Conservation (phyloP, 1,140 invertebrate species). For the Drosophila fuyamai region DNA sequence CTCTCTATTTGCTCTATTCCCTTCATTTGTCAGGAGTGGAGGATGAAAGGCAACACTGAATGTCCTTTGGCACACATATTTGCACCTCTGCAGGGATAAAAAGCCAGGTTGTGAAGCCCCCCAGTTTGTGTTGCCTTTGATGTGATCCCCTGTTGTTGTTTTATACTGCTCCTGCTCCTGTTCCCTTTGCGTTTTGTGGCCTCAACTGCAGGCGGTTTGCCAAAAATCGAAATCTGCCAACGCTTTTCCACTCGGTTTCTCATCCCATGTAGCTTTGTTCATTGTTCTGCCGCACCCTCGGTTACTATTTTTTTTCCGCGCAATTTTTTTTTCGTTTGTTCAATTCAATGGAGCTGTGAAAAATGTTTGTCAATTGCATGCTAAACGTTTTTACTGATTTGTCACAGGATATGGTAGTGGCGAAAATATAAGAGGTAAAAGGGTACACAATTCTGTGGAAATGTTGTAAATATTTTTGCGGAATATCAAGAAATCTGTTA, state of each 20-base stretch:
- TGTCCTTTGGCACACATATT: conserved; percentile 52
- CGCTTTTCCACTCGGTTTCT: conserved; percentile 25
- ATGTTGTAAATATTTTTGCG: conserved; percentile 37
- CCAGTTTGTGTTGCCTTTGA: conserved; percentile 58
- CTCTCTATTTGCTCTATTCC: conserved; percentile 20
- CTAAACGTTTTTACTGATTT: conserved; percentile 50
- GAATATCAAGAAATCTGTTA: conserved; percentile 13
- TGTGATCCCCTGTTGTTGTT: conserved; percentile 62
- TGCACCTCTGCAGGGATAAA: conserved; percentile 46
- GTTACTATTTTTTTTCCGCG: conserved; percentile 10
- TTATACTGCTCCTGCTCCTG: conserved; percentile 6
- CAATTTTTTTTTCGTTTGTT: conserved; percentile 6
- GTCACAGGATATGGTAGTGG: conserved; percentile 20
- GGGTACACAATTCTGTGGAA: not conserved
- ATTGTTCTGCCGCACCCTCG: conserved; percentile 40
- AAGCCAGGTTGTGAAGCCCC: conserved; percentile 7
- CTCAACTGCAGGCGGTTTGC: conserved; percentile 50
- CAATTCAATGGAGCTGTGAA: conserved; percentile 43
- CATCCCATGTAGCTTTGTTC: conserved; percentile 39
- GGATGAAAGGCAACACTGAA: conserved; percentile 8
- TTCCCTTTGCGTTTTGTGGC: conserved; percentile 40
- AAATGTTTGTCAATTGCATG: conserved; percentile 50
- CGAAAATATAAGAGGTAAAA: not conserved
- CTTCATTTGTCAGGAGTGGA: conserved; percentile 50
- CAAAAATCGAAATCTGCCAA: conserved; percentile 46